A percentile compares a stretch with the other conserved stretches of the same genome.
These are phyloP conservation scores for Sarotherodon lohbergeri DNA, from an alignment of 2,113 vertebrate species.

Conservation along the genomic window DNA sequence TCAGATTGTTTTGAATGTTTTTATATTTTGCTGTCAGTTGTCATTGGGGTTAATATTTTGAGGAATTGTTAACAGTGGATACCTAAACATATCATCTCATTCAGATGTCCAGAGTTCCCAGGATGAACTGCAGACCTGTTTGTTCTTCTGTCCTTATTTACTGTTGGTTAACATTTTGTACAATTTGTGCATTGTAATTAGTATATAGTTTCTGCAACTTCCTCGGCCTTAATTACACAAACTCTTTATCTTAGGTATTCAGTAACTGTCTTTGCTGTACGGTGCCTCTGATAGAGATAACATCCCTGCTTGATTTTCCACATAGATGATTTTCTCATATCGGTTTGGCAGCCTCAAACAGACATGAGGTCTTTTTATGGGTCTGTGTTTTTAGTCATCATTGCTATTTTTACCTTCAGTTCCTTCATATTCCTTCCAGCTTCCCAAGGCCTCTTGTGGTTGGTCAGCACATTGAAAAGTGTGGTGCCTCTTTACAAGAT, in stretches of 20 bases:
- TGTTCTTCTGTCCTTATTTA: background rate
- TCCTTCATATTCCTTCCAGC: conserved; percentile 10
- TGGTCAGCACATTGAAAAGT: conserved; percentile 51
- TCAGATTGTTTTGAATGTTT: background rate
- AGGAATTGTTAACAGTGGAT: background rate
- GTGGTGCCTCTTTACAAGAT: conserved; percentile 59
- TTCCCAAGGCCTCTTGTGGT: conserved; percentile 18
- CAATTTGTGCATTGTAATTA: background rate
- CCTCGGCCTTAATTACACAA: background rate
- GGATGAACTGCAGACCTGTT: background rate
- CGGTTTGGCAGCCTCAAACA: background rate
- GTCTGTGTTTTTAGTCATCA: background rate
- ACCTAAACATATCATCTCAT: background rate
- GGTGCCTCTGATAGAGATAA: background rate
- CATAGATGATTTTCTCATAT: background rate
- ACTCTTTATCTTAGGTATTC: background rate
- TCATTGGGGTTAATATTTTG: background rate
- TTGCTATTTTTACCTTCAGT: background rate
- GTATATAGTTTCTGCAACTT: background rate
- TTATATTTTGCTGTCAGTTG: background rate
- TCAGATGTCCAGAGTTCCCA: background rate
- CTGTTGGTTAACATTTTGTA: background rate
- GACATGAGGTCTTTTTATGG: background rate
- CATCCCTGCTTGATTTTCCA: background rate
- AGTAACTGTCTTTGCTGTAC: background rate